Evolutionary conservation across 2,888 invertebrate genomes (phyloP).

Genomic region (Mycalesis mineus): DNA sequence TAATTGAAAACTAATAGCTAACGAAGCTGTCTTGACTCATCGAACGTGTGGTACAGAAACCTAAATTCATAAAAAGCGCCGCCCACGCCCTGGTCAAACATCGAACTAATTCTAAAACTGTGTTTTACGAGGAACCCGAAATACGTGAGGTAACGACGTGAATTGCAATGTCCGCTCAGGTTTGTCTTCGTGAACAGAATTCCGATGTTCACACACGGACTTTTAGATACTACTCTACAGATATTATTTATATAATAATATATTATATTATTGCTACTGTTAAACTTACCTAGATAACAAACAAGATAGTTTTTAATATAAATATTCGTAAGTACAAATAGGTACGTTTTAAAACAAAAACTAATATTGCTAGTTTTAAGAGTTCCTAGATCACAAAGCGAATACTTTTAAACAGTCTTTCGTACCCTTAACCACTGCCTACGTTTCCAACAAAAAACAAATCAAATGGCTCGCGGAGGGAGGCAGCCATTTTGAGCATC

Average conservation of each 20-base stretch:
- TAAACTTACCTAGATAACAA: too few species aligned
- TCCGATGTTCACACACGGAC: not conserved
- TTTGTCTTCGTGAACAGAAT: not conserved
- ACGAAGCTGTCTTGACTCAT: constrained; percentile 4
- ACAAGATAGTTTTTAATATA: too few species aligned
- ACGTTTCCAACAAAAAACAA: not conserved
- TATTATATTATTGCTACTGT: too few species aligned
- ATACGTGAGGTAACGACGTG: constrained; percentile 2
- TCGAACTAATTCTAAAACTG: constrained; percentile 7
- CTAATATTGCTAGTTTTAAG: too few species aligned
- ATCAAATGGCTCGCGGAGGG: not conserved
- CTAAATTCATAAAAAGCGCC: constrained; percentile 28
- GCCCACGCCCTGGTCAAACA: constrained; percentile 27
- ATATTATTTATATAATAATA: too few species aligned
- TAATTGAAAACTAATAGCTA: not conserved
- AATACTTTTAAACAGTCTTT: too few species aligned
- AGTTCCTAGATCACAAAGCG: too few species aligned
- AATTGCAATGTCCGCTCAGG: constrained; percentile 1
- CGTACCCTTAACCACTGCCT: too few species aligned
- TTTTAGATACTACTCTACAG: too few species aligned
- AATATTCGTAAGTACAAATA: too few species aligned
- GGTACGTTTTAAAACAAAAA: too few species aligned
- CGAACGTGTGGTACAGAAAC: constrained; percentile 28
- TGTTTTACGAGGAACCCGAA: constrained; percentile 8
- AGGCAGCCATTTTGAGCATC: not conserved